Conservation (phyloP, 2,113 vertebrate genomes). For the Falco punctatus region DNA sequence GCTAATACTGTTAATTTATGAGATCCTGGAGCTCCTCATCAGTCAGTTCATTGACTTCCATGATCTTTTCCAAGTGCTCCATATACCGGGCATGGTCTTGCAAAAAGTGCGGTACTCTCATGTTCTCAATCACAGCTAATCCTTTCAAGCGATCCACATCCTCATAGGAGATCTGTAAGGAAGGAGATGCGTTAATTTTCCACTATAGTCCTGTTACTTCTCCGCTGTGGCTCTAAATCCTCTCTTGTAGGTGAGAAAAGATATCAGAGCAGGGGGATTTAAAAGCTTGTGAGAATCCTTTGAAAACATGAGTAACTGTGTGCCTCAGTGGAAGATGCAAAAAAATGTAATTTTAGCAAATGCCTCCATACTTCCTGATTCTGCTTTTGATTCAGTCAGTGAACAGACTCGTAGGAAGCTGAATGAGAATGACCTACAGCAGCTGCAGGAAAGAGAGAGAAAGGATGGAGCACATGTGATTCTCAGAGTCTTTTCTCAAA, state of each 20-base stretch:
- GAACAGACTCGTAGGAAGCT: background rate
- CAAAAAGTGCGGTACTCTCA: conserved; percentile 90
- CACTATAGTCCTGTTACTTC: background rate
- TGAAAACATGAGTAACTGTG: background rate
- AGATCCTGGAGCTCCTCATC: conserved; percentile 86
- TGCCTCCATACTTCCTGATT: background rate
- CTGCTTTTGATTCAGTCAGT: background rate
- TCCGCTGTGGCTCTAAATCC: background rate
- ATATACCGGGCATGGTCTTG: conserved; percentile 84
- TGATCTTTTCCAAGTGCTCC: conserved; percentile 90
- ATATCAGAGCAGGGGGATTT: background rate
- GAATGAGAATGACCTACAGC: background rate
- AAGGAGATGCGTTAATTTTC: background rate
- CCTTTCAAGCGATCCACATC: conserved; percentile 88
- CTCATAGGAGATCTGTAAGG: conserved; percentile 87
- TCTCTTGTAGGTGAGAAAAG: background rate
- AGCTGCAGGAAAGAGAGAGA: background rate
- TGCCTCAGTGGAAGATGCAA: background rate
- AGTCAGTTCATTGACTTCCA: conserved; percentile 88
- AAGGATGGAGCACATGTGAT: background rate
- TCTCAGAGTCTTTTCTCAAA: background rate
- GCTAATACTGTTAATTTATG: conserved; percentile 36
- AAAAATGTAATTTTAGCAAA: background rate
- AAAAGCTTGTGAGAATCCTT: background rate
- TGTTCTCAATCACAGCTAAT: conserved; percentile 82